phyloP scores from a whole-genome alignment of 2,888 invertebrate genomes.

The Urechis unicinctus region DNA sequence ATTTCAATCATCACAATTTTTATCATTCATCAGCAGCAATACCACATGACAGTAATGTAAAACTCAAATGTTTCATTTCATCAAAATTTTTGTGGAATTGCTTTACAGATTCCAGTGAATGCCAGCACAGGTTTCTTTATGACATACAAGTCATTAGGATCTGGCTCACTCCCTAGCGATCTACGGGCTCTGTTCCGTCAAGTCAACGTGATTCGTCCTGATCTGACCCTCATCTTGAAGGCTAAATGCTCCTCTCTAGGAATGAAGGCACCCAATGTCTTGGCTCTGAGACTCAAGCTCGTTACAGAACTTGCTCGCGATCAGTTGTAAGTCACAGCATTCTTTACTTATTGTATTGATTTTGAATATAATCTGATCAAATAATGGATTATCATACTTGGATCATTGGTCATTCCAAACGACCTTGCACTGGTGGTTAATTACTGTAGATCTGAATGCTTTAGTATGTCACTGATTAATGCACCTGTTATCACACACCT shows the following conservation, averaged over 20 bases:
- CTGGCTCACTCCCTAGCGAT: not conserved
- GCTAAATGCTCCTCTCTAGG: constrained; percentile 44
- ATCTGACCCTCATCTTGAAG: constrained; percentile 38
- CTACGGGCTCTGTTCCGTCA: constrained; percentile 38
- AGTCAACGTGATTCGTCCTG: constrained; percentile 42
- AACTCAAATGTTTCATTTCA: too few species aligned
- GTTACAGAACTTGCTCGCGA: constrained; percentile 42
- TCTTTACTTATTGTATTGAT: not conserved
- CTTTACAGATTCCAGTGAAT: constrained; percentile 36
- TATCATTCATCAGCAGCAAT: too few species aligned
- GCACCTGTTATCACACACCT: too few species aligned
- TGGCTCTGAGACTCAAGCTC: constrained; percentile 40
- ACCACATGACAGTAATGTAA: too few species aligned
- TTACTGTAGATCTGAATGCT: too few species aligned
- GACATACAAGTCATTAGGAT: constrained; percentile 27
- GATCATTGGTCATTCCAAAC: too few species aligned
- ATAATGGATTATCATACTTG: too few species aligned
- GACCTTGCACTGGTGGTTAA: too few species aligned
- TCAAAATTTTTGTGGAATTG: too few species aligned
- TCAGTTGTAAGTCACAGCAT: constrained; percentile 37
- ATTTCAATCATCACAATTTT: too few species aligned
- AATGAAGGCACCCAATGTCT: constrained; percentile 40
- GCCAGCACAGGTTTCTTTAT: constrained; percentile 33
- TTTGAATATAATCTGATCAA: too few species aligned
- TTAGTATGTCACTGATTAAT: too few species aligned